Percentiles rank a stretch among this genome's conserved stretches.
Conservation (phyloP, 92 coral and sea anemone genomes). For the Blastomussa wellsi region DNA sequence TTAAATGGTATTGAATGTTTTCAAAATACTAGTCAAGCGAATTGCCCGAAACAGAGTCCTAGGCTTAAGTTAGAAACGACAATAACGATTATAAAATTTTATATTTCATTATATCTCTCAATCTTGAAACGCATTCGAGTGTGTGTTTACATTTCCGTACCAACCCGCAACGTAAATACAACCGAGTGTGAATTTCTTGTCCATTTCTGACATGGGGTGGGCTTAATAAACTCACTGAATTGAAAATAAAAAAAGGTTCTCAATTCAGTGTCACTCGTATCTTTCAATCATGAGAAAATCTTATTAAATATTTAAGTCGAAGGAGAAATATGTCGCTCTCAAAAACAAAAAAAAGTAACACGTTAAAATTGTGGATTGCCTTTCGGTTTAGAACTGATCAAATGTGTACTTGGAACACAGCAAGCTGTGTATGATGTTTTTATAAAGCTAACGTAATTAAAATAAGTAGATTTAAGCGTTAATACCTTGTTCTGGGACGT, state of each 20-base stretch:
- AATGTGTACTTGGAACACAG: not conserved
- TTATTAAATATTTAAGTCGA: not conserved
- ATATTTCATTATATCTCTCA: not conserved
- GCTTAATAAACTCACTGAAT: not conserved
- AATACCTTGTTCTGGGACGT: constrained; percentile 73
- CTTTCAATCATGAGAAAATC: not conserved
- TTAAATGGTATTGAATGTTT: too few species aligned
- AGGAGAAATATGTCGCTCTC: constrained; percentile 6
- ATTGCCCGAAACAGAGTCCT: not conserved
- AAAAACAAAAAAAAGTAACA: not conserved
- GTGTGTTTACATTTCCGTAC: not conserved
- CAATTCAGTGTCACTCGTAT: not conserved
- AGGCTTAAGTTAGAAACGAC: not conserved
- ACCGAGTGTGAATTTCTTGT: not conserved
- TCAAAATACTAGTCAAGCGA: not conserved
- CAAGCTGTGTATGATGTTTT: constrained; percentile 12
- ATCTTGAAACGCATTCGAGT: not conserved
- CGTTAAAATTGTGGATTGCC: not conserved
- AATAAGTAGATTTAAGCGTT: not conserved
- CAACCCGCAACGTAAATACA: not conserved
- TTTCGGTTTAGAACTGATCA: not conserved
- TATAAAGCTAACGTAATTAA: not conserved
- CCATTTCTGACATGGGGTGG: not conserved
- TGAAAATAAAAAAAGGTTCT: not conserved
- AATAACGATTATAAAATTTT: not conserved